These are phyloP conservation scores for Ptyas mucosa DNA, from an alignment of 2,113 vertebrate species.

Conservation along the genomic window DNA sequence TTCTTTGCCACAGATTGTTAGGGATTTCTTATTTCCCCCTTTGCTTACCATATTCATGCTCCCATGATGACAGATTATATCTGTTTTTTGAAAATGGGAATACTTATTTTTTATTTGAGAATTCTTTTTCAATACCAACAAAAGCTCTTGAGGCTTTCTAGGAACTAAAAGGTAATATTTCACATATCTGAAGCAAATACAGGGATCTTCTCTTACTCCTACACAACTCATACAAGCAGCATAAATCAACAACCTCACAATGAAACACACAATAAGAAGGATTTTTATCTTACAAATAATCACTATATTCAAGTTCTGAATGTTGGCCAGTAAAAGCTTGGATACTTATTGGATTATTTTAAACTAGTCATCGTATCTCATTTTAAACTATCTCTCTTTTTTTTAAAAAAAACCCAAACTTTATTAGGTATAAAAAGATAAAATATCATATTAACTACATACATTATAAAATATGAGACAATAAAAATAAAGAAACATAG, in stretches of 20 bases:
- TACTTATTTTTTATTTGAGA: neutral
- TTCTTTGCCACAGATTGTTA: neutral
- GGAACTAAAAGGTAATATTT: neutral
- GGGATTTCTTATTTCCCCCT: neutral
- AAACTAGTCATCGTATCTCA: neutral
- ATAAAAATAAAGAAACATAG: too few species aligned
- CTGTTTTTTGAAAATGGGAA: neutral
- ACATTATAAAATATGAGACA: too few species aligned
- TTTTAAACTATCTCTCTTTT: neutral
- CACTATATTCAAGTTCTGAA: neutral
- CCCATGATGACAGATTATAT: neutral
- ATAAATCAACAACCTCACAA: fast-evolving
- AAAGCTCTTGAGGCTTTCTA: neutral
- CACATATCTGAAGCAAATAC: neutral
- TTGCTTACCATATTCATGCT: neutral
- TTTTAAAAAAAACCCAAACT: too few species aligned
- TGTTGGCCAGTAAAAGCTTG: neutral
- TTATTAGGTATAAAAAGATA: too few species aligned
- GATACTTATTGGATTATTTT: neutral
- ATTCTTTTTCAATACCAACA: neutral
- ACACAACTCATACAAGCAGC: neutral
- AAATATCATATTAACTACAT: too few species aligned
- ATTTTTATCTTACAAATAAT: neutral
- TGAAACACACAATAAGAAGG: fast-evolving
- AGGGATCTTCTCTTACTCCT: neutral